These are phyloP conservation scores for Drosophila sucinea DNA, from an alignment of 1,140 invertebrate genomes.

Conservation along the genomic window DNA sequence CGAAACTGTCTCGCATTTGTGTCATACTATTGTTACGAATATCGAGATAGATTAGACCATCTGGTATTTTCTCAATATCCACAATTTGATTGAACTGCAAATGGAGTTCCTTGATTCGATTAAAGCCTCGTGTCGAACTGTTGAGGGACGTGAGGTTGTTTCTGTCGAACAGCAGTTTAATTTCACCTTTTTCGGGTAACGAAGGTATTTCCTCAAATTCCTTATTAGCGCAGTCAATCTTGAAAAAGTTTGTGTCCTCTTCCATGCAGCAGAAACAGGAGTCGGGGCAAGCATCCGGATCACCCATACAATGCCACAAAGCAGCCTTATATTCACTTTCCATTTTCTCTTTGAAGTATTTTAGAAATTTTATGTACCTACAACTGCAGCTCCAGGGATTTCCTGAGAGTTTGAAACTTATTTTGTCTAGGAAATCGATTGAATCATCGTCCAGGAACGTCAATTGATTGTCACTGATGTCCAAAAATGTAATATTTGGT, in stretches of 20 bases:
- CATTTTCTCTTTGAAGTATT: neutral
- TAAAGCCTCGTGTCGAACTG: neutral
- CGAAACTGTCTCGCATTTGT: neutral
- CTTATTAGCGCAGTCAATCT: neutral
- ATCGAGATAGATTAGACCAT: neutral
- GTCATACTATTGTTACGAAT: neutral
- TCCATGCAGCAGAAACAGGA: conserved; percentile 1
- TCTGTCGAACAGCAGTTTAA: neutral
- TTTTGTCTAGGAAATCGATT: neutral
- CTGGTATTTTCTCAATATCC: neutral
- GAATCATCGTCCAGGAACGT: neutral
- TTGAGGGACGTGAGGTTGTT: neutral
- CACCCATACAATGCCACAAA: neutral
- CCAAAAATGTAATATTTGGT: neutral
- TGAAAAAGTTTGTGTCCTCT: neutral
- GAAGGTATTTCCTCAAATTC: neutral
- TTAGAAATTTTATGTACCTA: neutral
- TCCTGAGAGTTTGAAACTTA: neutral
- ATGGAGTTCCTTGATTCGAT: neutral
- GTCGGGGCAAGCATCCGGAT: neutral
- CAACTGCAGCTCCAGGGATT: conserved; percentile 8
- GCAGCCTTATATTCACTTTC: neutral
- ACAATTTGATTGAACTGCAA: neutral
- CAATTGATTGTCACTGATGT: neutral
- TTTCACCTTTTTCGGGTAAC: neutral